A percentile compares a stretch with the other conserved stretches of the same genome.
Conservation (phyloP, 2,113 vertebrate species). For the Psittacula cyanocephala region DNA sequence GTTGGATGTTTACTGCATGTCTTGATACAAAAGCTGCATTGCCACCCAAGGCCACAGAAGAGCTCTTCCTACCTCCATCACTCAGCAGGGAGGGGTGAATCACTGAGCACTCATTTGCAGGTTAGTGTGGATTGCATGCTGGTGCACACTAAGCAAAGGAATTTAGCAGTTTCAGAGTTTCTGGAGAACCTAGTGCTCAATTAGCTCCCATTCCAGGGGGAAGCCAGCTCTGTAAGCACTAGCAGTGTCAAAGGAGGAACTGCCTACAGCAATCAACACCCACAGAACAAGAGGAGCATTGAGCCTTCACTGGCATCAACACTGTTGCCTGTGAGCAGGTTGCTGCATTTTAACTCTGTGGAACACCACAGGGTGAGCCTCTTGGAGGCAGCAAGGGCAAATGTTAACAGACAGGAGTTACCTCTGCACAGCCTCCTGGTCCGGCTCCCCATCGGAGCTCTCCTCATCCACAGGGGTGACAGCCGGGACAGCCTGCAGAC, state of each 20-base stretch:
- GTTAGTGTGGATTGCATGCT: constrained; percentile 61
- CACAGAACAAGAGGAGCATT: background rate
- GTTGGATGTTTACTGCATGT: constrained; percentile 69
- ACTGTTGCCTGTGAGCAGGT: background rate
- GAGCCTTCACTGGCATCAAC: background rate
- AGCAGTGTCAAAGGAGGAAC: background rate
- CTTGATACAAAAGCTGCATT: constrained; percentile 22
- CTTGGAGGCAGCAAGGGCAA: constrained; percentile 47
- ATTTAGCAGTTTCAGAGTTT: constrained; percentile 4
- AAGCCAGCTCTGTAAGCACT: background rate
- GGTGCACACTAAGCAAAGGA: constrained; percentile 45
- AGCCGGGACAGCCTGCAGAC: constrained; percentile 83
- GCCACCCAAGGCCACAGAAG: constrained; percentile 32
- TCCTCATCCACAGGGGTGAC: constrained; percentile 98
- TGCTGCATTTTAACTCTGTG: background rate
- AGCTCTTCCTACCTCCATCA: background rate
- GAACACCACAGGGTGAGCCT: constrained; percentile 26
- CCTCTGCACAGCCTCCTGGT: constrained; percentile 98
- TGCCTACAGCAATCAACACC: background rate
- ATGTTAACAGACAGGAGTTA: constrained; percentile 72
- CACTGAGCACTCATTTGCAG: background rate
- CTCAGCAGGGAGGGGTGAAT: constrained; percentile 11
- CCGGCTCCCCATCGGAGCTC: constrained; percentile 94
- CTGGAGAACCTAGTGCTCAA: constrained; percentile 9
- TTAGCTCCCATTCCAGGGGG: background rate